Evolutionary conservation across 1,140 invertebrate species (phyloP), one percentile per base, ranked within the genome.

Genomic region (Cephus cinctus): DNA sequence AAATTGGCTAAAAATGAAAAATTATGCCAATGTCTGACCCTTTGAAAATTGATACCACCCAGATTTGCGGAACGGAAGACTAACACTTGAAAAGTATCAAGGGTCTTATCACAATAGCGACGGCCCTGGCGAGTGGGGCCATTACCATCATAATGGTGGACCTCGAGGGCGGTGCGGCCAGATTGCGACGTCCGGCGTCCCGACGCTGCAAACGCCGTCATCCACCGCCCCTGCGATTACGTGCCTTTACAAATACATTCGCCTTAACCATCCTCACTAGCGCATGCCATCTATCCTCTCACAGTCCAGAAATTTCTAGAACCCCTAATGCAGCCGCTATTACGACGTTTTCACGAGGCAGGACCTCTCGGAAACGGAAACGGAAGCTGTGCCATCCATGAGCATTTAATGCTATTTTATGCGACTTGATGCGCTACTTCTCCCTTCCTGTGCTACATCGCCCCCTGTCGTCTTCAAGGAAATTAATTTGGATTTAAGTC

Each of bases 181-280:
- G 62, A 71, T 72, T 69, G 63, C 63, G 57, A 69, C 59, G 65
- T 69, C 67, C 66, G 67, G 67, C 64, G 62, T 69, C 60, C 57
- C 67, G 56, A 65, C 65, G 64, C 65, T 54, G 6, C 14, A 15
- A 15, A 19, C 35, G 35, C 6, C 39, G 15, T 18, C 35, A 15
- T 18, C 11, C 2, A 9, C 2, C 69, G 70, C 70, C 70, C 67
- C 61, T 51, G 51, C 61, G 67, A 71, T 73, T 71, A 69, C 58
- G 54, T 56, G 52, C 59, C 46, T 48, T 47, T 43, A 57, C 25
- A 50, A 59, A 47, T 43, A 49, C 39, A 48, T 48, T 52, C 46
- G 47, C 60, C 38, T 64, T 51, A 51, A 52, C 59, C 48, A 49
- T 59, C 27, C 44, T 32, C 38, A 35, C 1, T 20, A 35, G 19